Evolutionary conservation across 2,888 invertebrate species (phyloP).

Genomic region (Lottia gigantea): DNA sequence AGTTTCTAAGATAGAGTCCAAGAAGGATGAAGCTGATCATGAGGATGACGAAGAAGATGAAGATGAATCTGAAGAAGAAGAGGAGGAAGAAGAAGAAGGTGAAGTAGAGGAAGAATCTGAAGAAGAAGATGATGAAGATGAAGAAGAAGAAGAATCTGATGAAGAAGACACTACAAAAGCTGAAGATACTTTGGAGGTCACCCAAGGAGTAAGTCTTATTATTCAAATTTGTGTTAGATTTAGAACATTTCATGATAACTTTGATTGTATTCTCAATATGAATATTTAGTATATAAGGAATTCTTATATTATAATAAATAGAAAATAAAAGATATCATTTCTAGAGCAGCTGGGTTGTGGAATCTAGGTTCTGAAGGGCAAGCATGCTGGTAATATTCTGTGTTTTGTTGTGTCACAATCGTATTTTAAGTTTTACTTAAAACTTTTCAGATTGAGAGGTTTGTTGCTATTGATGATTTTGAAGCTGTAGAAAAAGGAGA

Average conservation of each 20-base stretch:
- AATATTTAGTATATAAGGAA: too few species aligned
- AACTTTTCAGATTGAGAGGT: conserved; percentile 42
- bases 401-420: not conserved
- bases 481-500: conserved; percentile 56
- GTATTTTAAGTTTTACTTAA: not conserved
- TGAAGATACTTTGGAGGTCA: not conserved
- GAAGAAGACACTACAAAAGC: conserved; percentile 14
- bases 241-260: too few species aligned
- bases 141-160: not conserved
- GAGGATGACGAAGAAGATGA: conserved; percentile 42
- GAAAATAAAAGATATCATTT: too few species aligned
- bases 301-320: too few species aligned
- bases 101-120: conserved; percentile 20
- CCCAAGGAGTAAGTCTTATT: conserved; percentile 10
- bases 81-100: conserved; percentile 32
- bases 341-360: too few species aligned
- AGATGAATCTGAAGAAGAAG: conserved; percentile 47
- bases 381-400: too few species aligned
- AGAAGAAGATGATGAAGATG: conserved; percentile 28
- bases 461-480: conserved; percentile 58
- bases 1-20: too few species aligned
- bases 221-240: not conserved
- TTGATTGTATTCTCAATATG: too few species aligned
- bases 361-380: too few species aligned
- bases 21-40: not conserved